These are phyloP conservation scores for Protomyctophum bolini DNA, from an alignment of 2,113 vertebrate genomes.

Conservation along the genomic window DNA sequence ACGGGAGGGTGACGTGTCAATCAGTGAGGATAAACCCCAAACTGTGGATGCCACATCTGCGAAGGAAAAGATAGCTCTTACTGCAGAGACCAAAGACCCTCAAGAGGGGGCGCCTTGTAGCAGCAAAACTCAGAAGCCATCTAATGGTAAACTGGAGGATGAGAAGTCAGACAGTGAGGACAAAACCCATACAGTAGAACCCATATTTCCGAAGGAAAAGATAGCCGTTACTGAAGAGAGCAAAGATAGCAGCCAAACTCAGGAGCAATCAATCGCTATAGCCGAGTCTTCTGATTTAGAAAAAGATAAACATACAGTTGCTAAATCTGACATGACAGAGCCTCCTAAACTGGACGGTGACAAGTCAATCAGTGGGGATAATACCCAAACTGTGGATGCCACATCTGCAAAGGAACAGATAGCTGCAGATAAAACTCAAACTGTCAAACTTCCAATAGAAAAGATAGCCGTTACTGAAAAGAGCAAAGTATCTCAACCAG, in stretches of 20 bases:
- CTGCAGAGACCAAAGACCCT: conserved; percentile 22
- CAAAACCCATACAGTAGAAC: conserved; percentile 16
- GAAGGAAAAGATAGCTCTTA: conserved; percentile 6
- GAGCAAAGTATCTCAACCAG: neutral
- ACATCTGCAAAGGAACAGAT: neutral
- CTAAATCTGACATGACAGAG: conserved; percentile 9
- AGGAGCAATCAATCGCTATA: conserved; percentile 18
- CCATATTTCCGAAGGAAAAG: conserved; percentile 15
- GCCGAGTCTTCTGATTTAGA: neutral
- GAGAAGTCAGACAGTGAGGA: conserved; percentile 8
- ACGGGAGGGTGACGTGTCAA: conserved; percentile 15
- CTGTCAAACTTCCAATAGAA: conserved; percentile 12
- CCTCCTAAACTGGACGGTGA: conserved; percentile 20
- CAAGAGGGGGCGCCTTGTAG: conserved; percentile 18
- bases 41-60: conserved; percentile 1
- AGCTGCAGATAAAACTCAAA: too few relatives aligned
- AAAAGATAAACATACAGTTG: conserved; percentile 8
- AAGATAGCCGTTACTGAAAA: conserved; percentile 12
- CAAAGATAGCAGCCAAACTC: conserved; percentile 32
- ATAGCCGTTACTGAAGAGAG: conserved; percentile 2
- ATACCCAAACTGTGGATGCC: neutral
- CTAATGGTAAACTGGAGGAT: neutral
- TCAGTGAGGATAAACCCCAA: conserved; percentile 8
- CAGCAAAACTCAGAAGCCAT: conserved; percentile 27
- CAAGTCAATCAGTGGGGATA: neutral